These are phyloP conservation scores for Chelonus formosanus DNA, from an alignment of 2,888 invertebrate genomes.

Conservation along the genomic window DNA sequence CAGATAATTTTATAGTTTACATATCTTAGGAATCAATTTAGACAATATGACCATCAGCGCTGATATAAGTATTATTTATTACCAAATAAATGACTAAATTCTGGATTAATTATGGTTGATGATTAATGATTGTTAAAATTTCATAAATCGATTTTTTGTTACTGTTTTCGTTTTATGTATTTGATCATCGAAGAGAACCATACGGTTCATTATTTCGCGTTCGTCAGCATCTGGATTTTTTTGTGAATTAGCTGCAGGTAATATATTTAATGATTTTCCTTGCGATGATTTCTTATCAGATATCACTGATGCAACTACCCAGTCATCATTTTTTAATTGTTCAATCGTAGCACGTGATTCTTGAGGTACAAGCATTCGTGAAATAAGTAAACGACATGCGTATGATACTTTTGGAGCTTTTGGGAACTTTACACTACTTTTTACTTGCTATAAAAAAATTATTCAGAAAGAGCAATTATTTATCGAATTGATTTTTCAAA, in stretches of 20 bases:
- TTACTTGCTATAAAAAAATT: conserved; percentile 72
- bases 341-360: conserved; percentile 73
- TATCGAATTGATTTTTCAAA: conserved; percentile 1
- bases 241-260: neutral
- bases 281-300: conserved; percentile 50
- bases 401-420: conserved; percentile 73
- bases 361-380: conserved; percentile 76
- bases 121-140: too few species aligned
- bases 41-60: too few species aligned
- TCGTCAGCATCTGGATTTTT: conserved; percentile 2
- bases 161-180: neutral
- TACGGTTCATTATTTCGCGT: conserved; percentile 10
- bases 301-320: conserved; percentile 66
- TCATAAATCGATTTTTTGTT: too few species aligned
- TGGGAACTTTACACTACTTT: conserved; percentile 75
- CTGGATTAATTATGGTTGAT: too few species aligned
- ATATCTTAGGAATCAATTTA: too few species aligned
- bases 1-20: too few species aligned
- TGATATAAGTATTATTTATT: conserved; percentile 3
- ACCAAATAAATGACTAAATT: too few species aligned
- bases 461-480: conserved; percentile 34
- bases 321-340: conserved; percentile 74
- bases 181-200: conserved; percentile 4
- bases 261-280: conserved; percentile 38
- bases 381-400: conserved; percentile 75